Evolutionary conservation across 2,797 vertebrate genomes (phyloP).

Genomic region (Poecilia velifera): DNA sequence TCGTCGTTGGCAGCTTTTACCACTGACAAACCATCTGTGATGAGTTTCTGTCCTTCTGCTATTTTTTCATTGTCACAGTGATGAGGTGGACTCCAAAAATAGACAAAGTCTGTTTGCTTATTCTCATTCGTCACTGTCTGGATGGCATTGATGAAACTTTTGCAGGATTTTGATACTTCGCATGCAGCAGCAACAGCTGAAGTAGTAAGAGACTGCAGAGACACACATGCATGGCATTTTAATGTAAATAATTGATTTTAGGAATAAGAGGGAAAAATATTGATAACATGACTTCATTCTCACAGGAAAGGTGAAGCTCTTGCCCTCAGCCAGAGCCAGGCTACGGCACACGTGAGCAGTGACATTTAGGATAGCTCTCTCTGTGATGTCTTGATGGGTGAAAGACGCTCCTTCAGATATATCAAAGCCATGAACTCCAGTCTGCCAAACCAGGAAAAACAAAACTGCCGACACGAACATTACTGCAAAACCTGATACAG

Average conservation of each 20-base stretch:
- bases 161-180: conserved; percentile 35
- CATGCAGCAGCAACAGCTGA: conserved; percentile 50
- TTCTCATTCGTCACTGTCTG: background rate
- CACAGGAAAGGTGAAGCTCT: conserved; percentile 61
- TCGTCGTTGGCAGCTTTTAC: conserved; percentile 60
- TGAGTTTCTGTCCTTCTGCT: conserved; percentile 55
- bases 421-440: conserved; percentile 50
- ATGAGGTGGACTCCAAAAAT: conserved; percentile 34
- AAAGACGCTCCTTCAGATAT: conserved; percentile 24
- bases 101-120: no score
- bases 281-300: background rate
- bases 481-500: background rate
- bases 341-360: conserved; percentile 57
- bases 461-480: conserved; percentile 23
- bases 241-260: no score
- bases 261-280: no score
- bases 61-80: conserved; percentile 77
- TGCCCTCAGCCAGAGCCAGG: conserved; percentile 59
- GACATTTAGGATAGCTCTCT: conserved; percentile 56
- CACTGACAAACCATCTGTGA: conserved; percentile 53
- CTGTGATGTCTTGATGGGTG: conserved; percentile 64
- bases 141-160: conserved; percentile 53
- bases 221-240: background rate
- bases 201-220: conserved; percentile 44
- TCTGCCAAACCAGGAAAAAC: conserved; percentile 51